A percentile compares a stretch with the other conserved stretches of the same genome.
These are phyloP conservation scores for Scaptomyza graminum DNA, from an alignment of 1,140 invertebrate species.

Conservation along the genomic window DNA sequence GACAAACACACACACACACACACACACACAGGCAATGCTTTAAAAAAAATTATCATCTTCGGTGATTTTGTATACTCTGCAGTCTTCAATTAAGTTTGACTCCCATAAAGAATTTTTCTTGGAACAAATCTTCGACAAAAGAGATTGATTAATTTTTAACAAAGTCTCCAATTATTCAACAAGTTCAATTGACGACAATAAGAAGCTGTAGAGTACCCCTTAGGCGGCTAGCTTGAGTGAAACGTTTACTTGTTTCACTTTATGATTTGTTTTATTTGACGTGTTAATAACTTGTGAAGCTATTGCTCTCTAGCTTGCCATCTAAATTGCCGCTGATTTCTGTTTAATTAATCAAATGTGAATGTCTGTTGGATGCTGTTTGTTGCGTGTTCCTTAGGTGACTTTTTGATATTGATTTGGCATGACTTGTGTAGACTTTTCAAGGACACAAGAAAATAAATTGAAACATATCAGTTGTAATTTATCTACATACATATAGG, in stretches of 20 bases:
- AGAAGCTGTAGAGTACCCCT: constrained; percentile 16
- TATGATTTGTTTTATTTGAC: constrained; percentile 40
- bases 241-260: constrained; percentile 6
- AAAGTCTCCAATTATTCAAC: no score
- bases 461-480: no score
- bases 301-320: constrained; percentile 49
- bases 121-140: no score
- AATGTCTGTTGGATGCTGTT: constrained; percentile 21
- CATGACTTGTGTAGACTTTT: constrained; percentile 19
- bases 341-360: constrained; percentile 72
- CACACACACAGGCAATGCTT: constrained; percentile 20
- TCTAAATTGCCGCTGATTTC: constrained; percentile 76
- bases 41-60: constrained; percentile 61
- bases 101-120: no score
- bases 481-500: no score
- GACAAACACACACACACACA: constrained; percentile 21
- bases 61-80: constrained; percentile 14
- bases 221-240: neutral
- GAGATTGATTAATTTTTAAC: no score
- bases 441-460: constrained; percentile 14
- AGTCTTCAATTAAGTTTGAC: neutral
- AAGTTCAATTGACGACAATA: no score
- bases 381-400: neutral
- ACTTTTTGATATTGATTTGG: constrained; percentile 11
- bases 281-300: constrained; percentile 75